Conservation (phyloP, 2,113 vertebrate genomes). For the Pelodiscus sinensis region DNA sequence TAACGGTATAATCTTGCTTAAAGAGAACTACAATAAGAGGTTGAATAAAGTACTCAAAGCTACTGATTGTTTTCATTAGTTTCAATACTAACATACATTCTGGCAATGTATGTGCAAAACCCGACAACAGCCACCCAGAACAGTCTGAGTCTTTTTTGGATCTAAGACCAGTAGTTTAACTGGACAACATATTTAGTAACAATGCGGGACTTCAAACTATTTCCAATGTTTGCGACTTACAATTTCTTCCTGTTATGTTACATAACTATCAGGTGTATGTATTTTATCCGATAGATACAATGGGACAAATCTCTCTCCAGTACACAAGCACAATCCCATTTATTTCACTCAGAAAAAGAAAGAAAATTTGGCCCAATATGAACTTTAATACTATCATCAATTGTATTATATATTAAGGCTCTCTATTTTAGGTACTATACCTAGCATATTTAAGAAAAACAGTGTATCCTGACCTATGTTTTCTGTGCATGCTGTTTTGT, state of each 20-base stretch:
- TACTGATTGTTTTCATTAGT: background rate
- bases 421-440: background rate
- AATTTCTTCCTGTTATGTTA: background rate
- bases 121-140: background rate
- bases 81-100: background rate
- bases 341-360: background rate
- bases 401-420: background rate
- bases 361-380: background rate
- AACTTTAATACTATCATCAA: background rate
- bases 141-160: background rate
- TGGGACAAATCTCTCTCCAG: background rate
- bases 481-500: background rate
- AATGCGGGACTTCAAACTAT: background rate
- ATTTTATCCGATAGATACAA: background rate
- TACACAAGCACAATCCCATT: background rate
- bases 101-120: background rate
- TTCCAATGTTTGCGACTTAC: background rate
- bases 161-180: background rate
- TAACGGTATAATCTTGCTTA: background rate
- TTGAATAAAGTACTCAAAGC: background rate
- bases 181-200: background rate
- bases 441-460: background rate
- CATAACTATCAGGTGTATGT: background rate
- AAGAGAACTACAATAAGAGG: background rate
- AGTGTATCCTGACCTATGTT: rapidly evolving